Conservation (phyloP, 2,888 invertebrate genomes). For the Ypsolopha scabrella region DNA sequence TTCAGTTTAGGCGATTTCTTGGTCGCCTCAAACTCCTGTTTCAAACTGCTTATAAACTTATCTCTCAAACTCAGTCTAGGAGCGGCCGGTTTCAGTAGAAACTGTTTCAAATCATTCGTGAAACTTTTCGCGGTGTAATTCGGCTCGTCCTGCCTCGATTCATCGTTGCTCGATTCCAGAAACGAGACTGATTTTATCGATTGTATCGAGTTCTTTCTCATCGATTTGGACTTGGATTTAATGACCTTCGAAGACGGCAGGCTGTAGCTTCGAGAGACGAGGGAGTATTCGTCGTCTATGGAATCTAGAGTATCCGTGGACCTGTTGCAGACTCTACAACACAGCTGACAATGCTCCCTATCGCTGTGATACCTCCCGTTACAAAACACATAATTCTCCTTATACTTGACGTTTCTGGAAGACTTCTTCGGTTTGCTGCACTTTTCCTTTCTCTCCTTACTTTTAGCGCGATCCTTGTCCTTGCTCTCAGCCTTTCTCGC, state of each 20-base stretch:
- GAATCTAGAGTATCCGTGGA: constrained; percentile 55
- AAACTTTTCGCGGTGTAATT: constrained; percentile 66
- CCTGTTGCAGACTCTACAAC: constrained; percentile 47
- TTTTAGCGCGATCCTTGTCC: constrained; percentile 13
- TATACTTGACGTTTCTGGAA: constrained; percentile 18
- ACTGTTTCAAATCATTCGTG: constrained; percentile 62
- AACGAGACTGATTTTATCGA: constrained; percentile 64
- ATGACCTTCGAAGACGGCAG: constrained; percentile 24
- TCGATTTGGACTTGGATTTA: constrained; percentile 11
- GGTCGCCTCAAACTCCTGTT: constrained; percentile 57
- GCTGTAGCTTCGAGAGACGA: constrained; percentile 47
- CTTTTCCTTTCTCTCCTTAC: constrained; percentile 15
- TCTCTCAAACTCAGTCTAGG: constrained; percentile 56
- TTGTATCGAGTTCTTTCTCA: constrained; percentile 54
- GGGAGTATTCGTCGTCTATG: constrained; percentile 49
- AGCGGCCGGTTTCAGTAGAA: constrained; percentile 52
- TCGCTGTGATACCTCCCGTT: constrained; percentile 49
- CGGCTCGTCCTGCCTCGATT: constrained; percentile 44
- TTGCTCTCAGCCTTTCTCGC: constrained; percentile 11
- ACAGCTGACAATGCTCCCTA: constrained; percentile 46
- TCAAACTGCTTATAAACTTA: constrained; percentile 60
- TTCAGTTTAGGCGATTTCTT: constrained; percentile 58
- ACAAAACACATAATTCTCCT: constrained; percentile 43
- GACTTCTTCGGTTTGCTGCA: constrained; percentile 6
- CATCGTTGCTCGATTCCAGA: constrained; percentile 53